Evolutionary conservation across 1,140 invertebrate genomes (phyloP).

Genomic region (Ceratoteleas bidentatus): DNA sequence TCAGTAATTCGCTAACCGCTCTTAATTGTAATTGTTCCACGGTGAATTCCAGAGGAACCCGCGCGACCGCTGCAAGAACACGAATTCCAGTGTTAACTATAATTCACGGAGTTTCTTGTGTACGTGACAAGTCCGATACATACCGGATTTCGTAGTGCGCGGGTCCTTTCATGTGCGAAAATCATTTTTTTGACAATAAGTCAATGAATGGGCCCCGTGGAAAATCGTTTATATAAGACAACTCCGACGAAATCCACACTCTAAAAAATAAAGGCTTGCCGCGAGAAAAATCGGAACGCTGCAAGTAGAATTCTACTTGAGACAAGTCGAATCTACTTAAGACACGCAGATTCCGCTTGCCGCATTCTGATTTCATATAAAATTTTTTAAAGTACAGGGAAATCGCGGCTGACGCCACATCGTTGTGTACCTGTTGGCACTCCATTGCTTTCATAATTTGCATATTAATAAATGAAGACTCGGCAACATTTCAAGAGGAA

Average conservation of each 20-base stretch:
- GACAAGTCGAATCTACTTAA: too few relatives aligned
- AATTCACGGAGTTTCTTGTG: conserved; percentile 77
- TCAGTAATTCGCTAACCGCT: conserved; percentile 80
- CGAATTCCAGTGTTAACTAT: conserved; percentile 80
- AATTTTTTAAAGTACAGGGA: too few relatives aligned
- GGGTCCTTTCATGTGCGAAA: conserved; percentile 69
- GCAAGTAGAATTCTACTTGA: too few relatives aligned
- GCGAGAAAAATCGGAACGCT: too few relatives aligned
- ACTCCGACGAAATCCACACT: not conserved
- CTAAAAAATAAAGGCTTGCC: too few relatives aligned
- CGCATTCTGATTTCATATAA: too few relatives aligned
- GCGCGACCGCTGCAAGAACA: conserved; percentile 74
- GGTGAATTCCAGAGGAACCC: conserved; percentile 77
- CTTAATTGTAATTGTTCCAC: conserved; percentile 81
- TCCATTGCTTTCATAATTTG: conserved; percentile 42
- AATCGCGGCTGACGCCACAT: conserved; percentile 15
- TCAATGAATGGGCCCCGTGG: not conserved
- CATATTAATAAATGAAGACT: conserved; percentile 60
- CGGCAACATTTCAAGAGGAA: conserved; percentile 48
- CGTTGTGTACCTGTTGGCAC: conserved; percentile 34
- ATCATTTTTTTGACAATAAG: conserved; percentile 41
- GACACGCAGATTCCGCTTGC: too few relatives aligned
- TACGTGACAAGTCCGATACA: conserved; percentile 36
- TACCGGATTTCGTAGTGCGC: conserved; percentile 67
- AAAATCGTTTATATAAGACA: conserved; percentile 6